A percentile compares a stretch with the other conserved stretches of the same genome.
These are phyloP conservation scores for Peromyscus aztecus DNA, from an alignment of 2,797 vertebrate species.

Conservation along the genomic window DNA sequence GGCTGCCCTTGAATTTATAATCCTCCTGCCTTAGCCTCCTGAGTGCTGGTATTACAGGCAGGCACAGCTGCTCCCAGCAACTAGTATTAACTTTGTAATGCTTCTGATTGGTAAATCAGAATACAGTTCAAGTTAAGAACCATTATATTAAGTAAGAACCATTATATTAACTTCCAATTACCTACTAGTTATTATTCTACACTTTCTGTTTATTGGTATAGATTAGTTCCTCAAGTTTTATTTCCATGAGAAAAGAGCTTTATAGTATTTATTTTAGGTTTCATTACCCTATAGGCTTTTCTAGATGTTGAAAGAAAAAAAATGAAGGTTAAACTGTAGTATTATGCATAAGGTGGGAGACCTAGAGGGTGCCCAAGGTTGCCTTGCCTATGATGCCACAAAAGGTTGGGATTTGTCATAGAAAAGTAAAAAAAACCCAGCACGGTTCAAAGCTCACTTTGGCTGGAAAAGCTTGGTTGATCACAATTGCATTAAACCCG, in stretches of 20 bases:
- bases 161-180: background rate
- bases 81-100: constrained; percentile 20
- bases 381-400: background rate
- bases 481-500: background rate
- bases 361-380: background rate
- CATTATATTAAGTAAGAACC: background rate
- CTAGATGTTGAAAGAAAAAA: background rate
- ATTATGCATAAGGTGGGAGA: background rate
- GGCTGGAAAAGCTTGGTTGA: constrained; percentile 22
- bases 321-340: constrained; percentile 22
- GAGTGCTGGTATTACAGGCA: background rate
- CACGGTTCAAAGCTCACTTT: constrained; percentile 10
- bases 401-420: constrained; percentile 12
- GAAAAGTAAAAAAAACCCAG: background rate
- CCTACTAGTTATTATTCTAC: background rate
- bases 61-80: background rate
- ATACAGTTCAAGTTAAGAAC: constrained; percentile 48
- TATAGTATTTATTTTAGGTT: constrained; percentile 28
- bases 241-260: constrained; percentile 37
- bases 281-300: constrained; percentile 36
- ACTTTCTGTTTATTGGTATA: constrained; percentile 40
- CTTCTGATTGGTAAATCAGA: constrained; percentile 19
- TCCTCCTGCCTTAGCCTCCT: background rate
- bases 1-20: background rate
- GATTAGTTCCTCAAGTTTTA: constrained; percentile 27